Base-by-base conservation (phyloP, 2,797 vertebrate genomes). In the Austrolebias charrua region DNA sequence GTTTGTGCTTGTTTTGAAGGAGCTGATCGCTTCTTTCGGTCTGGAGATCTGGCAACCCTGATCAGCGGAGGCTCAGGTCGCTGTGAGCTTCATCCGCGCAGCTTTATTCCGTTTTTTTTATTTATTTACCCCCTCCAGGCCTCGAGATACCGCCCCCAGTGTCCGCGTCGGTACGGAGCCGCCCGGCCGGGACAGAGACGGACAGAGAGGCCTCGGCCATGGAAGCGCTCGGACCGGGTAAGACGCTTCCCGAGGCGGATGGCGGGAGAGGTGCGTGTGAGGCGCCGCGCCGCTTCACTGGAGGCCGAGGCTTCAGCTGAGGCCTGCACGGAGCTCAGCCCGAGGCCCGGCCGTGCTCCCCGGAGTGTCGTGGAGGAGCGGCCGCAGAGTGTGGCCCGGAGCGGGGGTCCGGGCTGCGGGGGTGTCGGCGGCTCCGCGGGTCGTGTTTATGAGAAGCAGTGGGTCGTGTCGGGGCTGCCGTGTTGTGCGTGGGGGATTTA, bases 191-290 rank as follows among this genome's bases (percentile, higher is more conserved):
- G 93, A 94, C 93, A 92, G 93, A 94, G 93, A 93, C 92, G 93
- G 93, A 94, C 92, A 93, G 93, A 90, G 93, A 94, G 92, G 92
- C 92, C 92, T 92, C 93, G 93, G 95, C 94, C 95, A 98, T 98
- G 96, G 96, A 98, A 93, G 95, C 96, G 86, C 92, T 97, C 94
- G 96, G 96, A 96, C 96, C 96, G 88, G 96, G 96, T 97, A 92
- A 96, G 95, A 67, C n/a, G 31, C 62, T 44, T 49, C 44, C 2
- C 42, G 55, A 38, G 16, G 38, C 43, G 14, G 31, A 3, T 58
- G 31, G 72, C 48, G 64, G 42, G 57, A 79, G 70, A 76, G 75
- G 69, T 72, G 81, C 82, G 84, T 66, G 84, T 58, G 73, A 65
- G 55, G 67, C 61, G 73, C 76, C 52, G 83, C 76, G 72, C 61